Base-by-base conservation (phyloP, 2,888 invertebrate genomes). In the Zaprionus lineosus region DNA sequence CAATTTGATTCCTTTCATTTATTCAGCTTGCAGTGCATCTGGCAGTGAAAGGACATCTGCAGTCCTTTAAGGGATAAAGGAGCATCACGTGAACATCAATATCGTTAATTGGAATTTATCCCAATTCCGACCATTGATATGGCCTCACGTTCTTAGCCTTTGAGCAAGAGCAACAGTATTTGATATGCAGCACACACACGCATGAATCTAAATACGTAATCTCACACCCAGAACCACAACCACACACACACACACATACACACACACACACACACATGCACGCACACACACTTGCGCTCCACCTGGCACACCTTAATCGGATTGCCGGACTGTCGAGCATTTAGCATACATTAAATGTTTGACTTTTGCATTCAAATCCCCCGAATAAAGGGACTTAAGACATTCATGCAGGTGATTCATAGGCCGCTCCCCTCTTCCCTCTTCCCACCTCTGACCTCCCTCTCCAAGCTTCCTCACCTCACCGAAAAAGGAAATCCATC, bases 331-430 rank as follows among this genome's bases (percentile, higher is more conserved):
- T n/a, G n/a, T n/a, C n/a, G 46, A 40, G 51, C 48, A 70, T 75
- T 75, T 75, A 70, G 70, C 70, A 75, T 75, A 76, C 55, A 75
- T 76, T 73, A 76, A 64, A 70, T 59, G 61, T 62, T 63, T 47
- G 47, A 48, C 31, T 50, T 60, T 52, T 60, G 67, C 67, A 39
- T 51, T 33, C 28, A 51, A 60, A 66, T 60, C 56, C 50, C n/a
- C 46, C 57, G 41, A 53, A 41, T 21, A 21, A 26, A 11, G 40
- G 33, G 58, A 56, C 53, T 40, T 50, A 59, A 43, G 52, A 70
- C 56, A 65, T 65, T 67, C 58, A 56, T 66, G 46, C 79, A 82
- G 72, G 68, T 79, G 75, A 83, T 73, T 84, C 83, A 74, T 78
- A 59, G 64, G 47, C 66, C 12, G 46, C 28, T 15, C 29, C 14